These are phyloP conservation scores for Spilosoma lubricipeda DNA, from an alignment of 2,888 invertebrate genomes.

Conservation along the genomic window DNA sequence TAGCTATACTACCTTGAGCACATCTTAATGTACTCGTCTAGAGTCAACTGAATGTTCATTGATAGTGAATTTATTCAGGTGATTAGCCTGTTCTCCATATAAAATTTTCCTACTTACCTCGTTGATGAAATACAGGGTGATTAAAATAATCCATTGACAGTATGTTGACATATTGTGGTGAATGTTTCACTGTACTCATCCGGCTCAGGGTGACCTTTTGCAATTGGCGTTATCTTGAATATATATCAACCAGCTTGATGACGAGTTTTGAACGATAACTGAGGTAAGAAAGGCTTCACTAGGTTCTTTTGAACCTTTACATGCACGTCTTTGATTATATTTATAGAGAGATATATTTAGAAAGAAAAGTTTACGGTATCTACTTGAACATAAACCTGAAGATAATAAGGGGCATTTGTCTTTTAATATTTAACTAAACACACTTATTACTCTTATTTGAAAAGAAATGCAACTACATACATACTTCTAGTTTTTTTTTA, in stretches of 20 bases:
- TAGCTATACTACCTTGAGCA: too few species aligned
- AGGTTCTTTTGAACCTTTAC: not conserved
- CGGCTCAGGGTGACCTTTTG: slow-evolving; percentile 7
- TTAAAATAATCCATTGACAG: not conserved
- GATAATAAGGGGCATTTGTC: too few species aligned
- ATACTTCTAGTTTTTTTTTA: too few species aligned
- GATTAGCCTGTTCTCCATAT: not conserved
- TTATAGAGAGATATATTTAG: not conserved
- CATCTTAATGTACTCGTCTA: too few species aligned
- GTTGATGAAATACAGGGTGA: not conserved
- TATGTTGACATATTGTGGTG: slow-evolving; percentile 1
- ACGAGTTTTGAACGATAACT: not conserved
- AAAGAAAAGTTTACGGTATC: not conserved
- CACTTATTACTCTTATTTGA: too few species aligned
- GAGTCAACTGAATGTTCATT: too few species aligned
- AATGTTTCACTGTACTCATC: slow-evolving; percentile 2
- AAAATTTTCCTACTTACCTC: not conserved
- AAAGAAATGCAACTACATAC: too few species aligned
- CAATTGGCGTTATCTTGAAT: not conserved
- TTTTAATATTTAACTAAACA: too few species aligned
- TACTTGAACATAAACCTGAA: too few species aligned
- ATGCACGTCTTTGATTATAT: not conserved
- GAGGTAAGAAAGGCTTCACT: not conserved
- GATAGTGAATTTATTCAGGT: not conserved
- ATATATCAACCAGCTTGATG: not conserved